phyloP scores from a whole-genome alignment of 2,113 vertebrate genomes.

The Nibea coibor region DNA sequence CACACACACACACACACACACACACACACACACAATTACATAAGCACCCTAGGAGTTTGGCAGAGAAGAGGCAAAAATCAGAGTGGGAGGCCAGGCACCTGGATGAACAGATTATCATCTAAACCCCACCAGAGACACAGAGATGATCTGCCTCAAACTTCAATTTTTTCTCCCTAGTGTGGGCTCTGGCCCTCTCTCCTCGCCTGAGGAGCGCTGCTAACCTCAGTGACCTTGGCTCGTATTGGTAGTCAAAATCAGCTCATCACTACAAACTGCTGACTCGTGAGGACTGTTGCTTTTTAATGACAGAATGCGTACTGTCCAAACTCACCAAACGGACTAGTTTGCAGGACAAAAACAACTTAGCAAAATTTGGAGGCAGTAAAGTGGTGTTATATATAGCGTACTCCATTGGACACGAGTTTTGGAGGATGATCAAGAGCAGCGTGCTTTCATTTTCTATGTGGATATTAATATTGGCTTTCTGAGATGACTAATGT shows the following conservation, averaged over 20 bases:
- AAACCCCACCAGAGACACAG: conserved; percentile 76
- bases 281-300: conserved; percentile 28
- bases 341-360: neutral
- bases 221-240: conserved; percentile 64
- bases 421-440: conserved; percentile 7
- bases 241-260: conserved; percentile 43
- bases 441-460: conserved; percentile 28
- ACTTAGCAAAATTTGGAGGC: neutral
- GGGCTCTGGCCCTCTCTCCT: conserved; percentile 54
- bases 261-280: conserved; percentile 45
- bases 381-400: neutral
- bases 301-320: conserved; percentile 14
- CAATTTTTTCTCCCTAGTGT: conserved; percentile 67
- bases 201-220: conserved; percentile 59
- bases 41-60: conserved; percentile 80
- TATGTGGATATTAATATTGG: conserved; percentile 18
- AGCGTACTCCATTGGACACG: neutral
- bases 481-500: neutral
- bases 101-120: conserved; percentile 78
- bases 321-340: conserved; percentile 23
- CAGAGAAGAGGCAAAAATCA: conserved; percentile 71
- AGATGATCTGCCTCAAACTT: conserved; percentile 74
- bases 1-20: neutral
- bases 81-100: conserved; percentile 79
- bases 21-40: conserved; percentile 69